Evolutionary conservation across 2,113 vertebrate species (phyloP).

Genomic region (Anolis sagrei): DNA sequence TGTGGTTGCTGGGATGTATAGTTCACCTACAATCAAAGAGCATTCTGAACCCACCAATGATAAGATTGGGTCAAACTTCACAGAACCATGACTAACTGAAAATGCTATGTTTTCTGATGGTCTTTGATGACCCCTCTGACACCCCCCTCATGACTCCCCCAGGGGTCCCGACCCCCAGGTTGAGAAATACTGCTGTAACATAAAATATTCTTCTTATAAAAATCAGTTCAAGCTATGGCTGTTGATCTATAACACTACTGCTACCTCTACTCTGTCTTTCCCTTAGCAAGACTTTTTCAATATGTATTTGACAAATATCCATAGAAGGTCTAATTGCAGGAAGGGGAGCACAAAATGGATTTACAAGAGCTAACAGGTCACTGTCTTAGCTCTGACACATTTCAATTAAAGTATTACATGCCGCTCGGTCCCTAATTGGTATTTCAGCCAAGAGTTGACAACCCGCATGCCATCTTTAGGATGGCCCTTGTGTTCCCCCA

Average conservation of each 20-base stretch:
- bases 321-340: conserved; percentile 6
- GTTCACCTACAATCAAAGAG: too few species aligned
- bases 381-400: conserved; percentile 11
- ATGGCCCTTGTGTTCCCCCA: not conserved
- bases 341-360: conserved; percentile 27
- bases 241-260: not conserved
- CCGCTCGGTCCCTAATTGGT: conserved; percentile 30
- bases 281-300: not conserved
- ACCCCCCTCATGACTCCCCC: too few species aligned
- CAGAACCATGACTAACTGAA: too few species aligned
- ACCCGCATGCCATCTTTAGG: conserved; percentile 9
- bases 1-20: too few species aligned
- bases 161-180: too few species aligned
- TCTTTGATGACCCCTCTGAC: too few species aligned
- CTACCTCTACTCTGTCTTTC: not conserved
- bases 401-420: conserved; percentile 39
- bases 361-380: conserved; percentile 25
- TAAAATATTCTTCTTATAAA: too few species aligned
- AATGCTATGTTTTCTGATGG: too few species aligned
- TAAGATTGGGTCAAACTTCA: too few species aligned
- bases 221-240: not conserved
- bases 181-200: too few species aligned
- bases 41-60: too few species aligned
- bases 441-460: conserved; percentile 39
- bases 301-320: conserved; percentile 9